Conservation (phyloP, 2,797 vertebrate species). For the Phaenicophaeus curvirostris region DNA sequence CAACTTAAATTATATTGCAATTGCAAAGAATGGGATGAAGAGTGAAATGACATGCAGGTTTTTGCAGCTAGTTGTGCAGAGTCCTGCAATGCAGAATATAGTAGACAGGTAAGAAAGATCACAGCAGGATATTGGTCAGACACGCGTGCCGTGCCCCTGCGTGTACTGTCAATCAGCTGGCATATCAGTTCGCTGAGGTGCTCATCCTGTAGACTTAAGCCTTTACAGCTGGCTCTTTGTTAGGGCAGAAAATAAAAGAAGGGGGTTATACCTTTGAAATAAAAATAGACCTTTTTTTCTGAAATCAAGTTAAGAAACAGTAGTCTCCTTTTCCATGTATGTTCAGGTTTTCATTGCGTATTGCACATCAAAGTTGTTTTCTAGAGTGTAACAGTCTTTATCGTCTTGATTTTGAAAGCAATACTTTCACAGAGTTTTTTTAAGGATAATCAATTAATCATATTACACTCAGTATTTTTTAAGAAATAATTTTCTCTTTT, state of each 20-base stretch:
- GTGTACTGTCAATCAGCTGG: conserved; percentile 79
- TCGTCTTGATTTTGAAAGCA: background rate
- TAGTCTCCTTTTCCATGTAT: background rate
- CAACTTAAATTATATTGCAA: conserved; percentile 16
- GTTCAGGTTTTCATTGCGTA: background rate
- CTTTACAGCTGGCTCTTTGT: conserved; percentile 16
- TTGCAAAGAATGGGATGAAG: background rate
- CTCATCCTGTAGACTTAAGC: conserved; percentile 44
- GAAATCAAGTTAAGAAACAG: background rate
- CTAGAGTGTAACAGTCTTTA: background rate
- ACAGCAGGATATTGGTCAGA: conserved; percentile 21
- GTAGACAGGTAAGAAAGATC: conserved; percentile 48
- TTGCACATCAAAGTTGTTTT: background rate
- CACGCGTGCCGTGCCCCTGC: conserved; percentile 75
- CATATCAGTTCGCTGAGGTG: conserved; percentile 80
- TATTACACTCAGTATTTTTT: background rate
- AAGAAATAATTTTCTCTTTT: background rate
- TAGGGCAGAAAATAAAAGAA: conserved; percentile 24
- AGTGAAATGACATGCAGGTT: background rate
- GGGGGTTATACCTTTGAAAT: background rate
- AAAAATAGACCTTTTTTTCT: background rate
- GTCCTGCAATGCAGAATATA: conserved; percentile 76
- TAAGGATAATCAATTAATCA: conserved; percentile 19
- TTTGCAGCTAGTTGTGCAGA: conserved; percentile 64
- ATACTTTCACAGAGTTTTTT: background rate